phyloP scores from a whole-genome alignment of 2,888 invertebrate species.

The Lasioglossum figueresi region DNA sequence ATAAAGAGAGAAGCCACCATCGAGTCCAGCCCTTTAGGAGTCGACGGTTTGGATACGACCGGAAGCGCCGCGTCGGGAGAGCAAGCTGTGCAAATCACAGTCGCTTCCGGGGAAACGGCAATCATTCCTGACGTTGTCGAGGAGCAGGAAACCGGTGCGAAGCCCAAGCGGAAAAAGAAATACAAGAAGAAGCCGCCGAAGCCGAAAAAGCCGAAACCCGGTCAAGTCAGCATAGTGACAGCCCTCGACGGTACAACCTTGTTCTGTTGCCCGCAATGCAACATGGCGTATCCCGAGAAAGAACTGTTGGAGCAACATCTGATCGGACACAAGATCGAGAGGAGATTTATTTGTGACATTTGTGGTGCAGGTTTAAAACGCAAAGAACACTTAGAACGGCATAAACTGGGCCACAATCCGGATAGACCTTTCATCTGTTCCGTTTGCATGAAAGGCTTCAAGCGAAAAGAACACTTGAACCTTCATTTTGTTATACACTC shows the following conservation, averaged over 20 bases:
- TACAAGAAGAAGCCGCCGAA: conserved; percentile 92
- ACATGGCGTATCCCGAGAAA: conserved; percentile 92
- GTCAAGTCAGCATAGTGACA: conserved; percentile 91
- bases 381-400: conserved; percentile 91
- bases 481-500: conserved; percentile 94
- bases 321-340: conserved; percentile 91
- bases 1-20: conserved; percentile 85
- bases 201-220: conserved; percentile 91
- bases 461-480: conserved; percentile 92
- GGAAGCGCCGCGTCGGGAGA: conserved; percentile 80
- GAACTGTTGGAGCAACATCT: conserved; percentile 91
- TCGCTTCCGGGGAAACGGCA: conserved; percentile 84
- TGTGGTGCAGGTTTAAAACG: conserved; percentile 91
- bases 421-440: conserved; percentile 92
- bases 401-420: conserved; percentile 92
- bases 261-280: conserved; percentile 92
- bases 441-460: conserved; percentile 91
- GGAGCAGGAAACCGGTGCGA: conserved; percentile 80
- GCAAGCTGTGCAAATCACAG: conserved; percentile 85
- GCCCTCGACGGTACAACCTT: conserved; percentile 90
- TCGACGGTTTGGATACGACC: conserved; percentile 81
- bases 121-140: conserved; percentile 84
- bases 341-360: conserved; percentile 91
- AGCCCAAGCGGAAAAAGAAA: conserved; percentile 90
- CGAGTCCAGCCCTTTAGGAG: conserved; percentile 83